phyloP scores from a whole-genome alignment of 92 coral and sea anemone genomes.

The Porites lobata region DNA sequence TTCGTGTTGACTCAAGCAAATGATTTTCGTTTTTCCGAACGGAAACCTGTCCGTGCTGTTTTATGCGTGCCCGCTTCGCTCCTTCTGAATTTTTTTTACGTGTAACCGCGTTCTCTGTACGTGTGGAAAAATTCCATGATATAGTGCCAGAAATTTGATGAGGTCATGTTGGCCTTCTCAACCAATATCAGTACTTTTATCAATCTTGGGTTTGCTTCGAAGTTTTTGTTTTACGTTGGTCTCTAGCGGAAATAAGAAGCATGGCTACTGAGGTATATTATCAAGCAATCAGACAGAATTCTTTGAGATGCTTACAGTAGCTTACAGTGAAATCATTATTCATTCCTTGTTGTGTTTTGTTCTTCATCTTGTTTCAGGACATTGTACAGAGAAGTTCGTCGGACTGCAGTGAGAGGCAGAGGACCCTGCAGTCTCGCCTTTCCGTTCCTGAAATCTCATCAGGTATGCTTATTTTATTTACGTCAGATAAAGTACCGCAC shows the following conservation, averaged over 20 bases:
- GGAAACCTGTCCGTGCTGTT: slow-evolving; percentile 12
- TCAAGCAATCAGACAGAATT: background rate
- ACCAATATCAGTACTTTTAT: slow-evolving; percentile 24
- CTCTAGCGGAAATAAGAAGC: slow-evolving; percentile 20
- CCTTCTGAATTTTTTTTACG: background rate
- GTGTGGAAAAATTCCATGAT: slow-evolving; percentile 41
- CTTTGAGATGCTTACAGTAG: background rate
- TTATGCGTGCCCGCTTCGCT: background rate
- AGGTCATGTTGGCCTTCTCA: slow-evolving; percentile 32
- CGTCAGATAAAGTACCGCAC: background rate
- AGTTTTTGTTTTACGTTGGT: slow-evolving; percentile 12
- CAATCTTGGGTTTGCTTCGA: slow-evolving; percentile 7
- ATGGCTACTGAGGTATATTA: slow-evolving; percentile 37
- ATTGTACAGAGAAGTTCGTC: slow-evolving; percentile 88
- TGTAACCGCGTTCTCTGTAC: slow-evolving; percentile 22
- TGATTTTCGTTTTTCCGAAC: slow-evolving; percentile 3
- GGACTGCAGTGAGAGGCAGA: slow-evolving; percentile 84
- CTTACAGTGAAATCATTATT: background rate
- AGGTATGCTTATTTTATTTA: slow-evolving; percentile 27
- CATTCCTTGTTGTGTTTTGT: background rate
- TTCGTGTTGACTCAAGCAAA: slow-evolving; percentile 32
- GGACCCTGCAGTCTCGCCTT: slow-evolving; percentile 73
- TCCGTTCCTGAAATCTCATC: slow-evolving; percentile 87
- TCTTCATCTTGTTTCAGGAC: slow-evolving; percentile 53
- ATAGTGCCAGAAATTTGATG: slow-evolving; percentile 8